Evolutionary conservation across 2,797 vertebrate species (phyloP).

Genomic region (Cuniculus paca): DNA sequence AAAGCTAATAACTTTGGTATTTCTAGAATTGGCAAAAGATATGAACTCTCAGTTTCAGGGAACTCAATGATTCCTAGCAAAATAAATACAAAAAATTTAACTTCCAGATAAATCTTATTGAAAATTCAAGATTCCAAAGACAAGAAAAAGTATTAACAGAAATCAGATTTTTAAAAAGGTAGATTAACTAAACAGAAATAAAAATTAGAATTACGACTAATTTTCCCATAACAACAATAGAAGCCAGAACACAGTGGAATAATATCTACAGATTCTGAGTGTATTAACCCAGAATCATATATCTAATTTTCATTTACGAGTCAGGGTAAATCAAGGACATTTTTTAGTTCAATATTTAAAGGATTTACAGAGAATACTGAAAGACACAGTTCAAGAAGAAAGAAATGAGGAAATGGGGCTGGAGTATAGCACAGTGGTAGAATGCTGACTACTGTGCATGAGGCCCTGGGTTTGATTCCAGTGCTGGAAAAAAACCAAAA

Average conservation of each 20-base stretch:
- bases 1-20: neutral
- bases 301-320: neutral
- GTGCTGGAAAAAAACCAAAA: neutral
- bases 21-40: neutral
- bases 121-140: conserved; percentile 4
- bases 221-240: neutral
- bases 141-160: conserved; percentile 6
- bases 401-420: neutral
- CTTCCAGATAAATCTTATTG: neutral
- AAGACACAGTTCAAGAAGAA: neutral
- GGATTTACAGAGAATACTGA: neutral
- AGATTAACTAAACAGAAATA: neutral
- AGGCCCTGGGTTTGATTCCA: neutral
- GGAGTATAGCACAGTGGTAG: neutral
- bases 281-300: neutral
- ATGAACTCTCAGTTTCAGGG: neutral
- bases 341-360: neutral
- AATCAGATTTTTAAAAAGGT: neutral
- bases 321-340: neutral
- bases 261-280: neutral
- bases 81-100: neutral
- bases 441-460: neutral
- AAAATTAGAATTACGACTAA: neutral
- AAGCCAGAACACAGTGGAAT: neutral
- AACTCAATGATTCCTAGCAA: neutral